Evolutionary conservation across 2,113 vertebrate genomes (phyloP), one percentile per base, ranked within the genome.

Genomic region (Heterotis niloticus): DNA sequence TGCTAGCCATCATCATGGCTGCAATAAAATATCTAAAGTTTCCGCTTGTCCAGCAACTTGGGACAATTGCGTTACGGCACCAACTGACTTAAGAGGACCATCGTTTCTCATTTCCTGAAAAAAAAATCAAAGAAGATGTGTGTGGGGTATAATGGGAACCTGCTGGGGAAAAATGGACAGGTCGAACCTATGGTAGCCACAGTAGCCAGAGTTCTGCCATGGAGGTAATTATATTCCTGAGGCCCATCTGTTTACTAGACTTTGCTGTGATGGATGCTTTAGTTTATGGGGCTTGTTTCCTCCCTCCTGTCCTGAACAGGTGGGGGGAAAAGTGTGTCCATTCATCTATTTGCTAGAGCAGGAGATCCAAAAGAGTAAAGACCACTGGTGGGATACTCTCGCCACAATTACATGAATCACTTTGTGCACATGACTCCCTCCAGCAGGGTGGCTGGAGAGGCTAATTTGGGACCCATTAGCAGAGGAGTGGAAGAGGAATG

Each of bases 221-320:
- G n/a, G 68, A 56, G 68, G 59, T 79, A 79, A 79, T 72, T 64
- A 64, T 72, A 72, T 56, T 79, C 44, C 20, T 28, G 7, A 7
- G 64, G 78, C 68, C 78, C 78, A 79, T 79, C 78, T 79, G 78
- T 79, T 79, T 79, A 18, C 78, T 60, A 67, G 52, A 64, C 24
- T 71, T 56, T 23, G 34, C 20, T 29, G 29, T 79, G 78, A 67
- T 80, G 51, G 26, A 67, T 75, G 62, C 24, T 57, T 44, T 18
- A 54, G 62, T 59, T 51, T 68, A 75, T 75, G 13, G 23, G 34
- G 64, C 26, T 34, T 72, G 78, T 24, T 64, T 52, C 60, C 14
- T 51, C n/a, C 75, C 59, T 18, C 60, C 34, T 65, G 75, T 51
- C 62, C 78, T 44, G 57, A 29, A 26, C 24, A 60, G 65, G 67